A percentile compares a stretch with the other conserved stretches of the same genome.
Evolutionary conservation across 2,113 vertebrate genomes (phyloP).

Genomic region (Microcebus griseorufus): DNA sequence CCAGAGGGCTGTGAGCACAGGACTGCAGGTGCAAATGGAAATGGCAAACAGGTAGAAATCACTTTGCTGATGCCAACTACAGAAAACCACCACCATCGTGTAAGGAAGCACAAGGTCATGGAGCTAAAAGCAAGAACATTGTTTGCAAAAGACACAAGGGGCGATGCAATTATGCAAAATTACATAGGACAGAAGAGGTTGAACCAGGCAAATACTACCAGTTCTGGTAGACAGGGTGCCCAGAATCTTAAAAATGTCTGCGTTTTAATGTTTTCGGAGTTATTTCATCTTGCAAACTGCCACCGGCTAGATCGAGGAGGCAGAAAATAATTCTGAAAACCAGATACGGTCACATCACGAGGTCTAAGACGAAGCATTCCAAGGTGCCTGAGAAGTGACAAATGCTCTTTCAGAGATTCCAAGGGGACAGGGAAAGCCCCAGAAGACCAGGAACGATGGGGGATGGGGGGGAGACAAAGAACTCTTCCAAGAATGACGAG

Average conservation of each 20-base stretch:
- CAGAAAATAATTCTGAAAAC: constrained; percentile 33
- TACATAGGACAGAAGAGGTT: not conserved
- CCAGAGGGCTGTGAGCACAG: not conserved
- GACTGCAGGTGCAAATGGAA: accelerated
- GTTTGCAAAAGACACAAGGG: not conserved
- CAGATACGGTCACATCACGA: not conserved
- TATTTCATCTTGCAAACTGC: not conserved
- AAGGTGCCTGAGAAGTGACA: not conserved
- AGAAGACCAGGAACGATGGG: not conserved
- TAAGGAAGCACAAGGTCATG: not conserved
- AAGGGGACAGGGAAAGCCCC: not conserved
- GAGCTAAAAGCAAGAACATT: not conserved
- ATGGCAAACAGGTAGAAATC: not conserved
- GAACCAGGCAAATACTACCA: not conserved
- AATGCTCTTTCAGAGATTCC: not conserved
- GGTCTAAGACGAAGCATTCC: not conserved
- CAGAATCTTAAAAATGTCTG: not conserved
- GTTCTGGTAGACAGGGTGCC: not conserved
- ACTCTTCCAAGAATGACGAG: not conserved
- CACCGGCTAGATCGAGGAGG: not conserved
- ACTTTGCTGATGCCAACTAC: not conserved
- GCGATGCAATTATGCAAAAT: not conserved
- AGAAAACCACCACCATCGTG: not conserved
- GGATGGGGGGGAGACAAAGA: not conserved
- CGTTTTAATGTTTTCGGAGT: not conserved